Base-by-base conservation (phyloP, 2,888 invertebrate species). In the Anarsia innoxiella region DNA sequence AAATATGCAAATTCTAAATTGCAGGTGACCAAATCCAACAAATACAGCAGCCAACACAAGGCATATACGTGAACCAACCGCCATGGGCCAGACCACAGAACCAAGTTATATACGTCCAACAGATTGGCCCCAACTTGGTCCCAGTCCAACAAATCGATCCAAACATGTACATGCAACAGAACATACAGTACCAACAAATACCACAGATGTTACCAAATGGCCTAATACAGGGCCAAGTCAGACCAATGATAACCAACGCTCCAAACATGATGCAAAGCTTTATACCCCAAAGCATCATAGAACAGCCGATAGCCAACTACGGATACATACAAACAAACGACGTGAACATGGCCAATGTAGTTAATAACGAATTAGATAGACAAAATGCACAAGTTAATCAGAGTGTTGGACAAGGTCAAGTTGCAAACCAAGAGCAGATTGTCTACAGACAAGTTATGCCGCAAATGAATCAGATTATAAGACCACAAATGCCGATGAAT, bases 21-120 rank as follows among this genome's bases (percentile, higher is more conserved):
- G 12, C 68, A 82, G 80, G 76, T 26, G 76, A 80, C 19, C 76
- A 78, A 46, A 62, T 63, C 9, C 53, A 60, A 12, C 74, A n/a
- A n/a, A 61, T 63, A 10, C 53, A 60, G 12, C 74, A 73, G 39
- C 73, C 66, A 37, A 76, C 74, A 37, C 80, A 80, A 49, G 67
- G 72, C 0, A 66, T 73, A 41, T 61, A 77, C 31, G 66, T 82
- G 37, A 82, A 80, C 30, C 65, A 75, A 8, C 83, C 83, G 28
- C 83, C 83, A 59, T 84, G 83, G 83, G 31, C 30, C 61, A 52
- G 72, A 31, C 50, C 57, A 30, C 75, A 70, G 39, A 78, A 72
- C 49, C 76, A 66, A 44, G 64, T 82, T 3, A 59, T 79, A 12
- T 83, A 82, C 51, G 67, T 83, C 15, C 82, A 78, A 39, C 78